A percentile compares a stretch with the other conserved stretches of the same genome.
These are phyloP conservation scores for Andrena hattorfiana DNA, from an alignment of 2,888 invertebrate genomes.

Conservation along the genomic window DNA sequence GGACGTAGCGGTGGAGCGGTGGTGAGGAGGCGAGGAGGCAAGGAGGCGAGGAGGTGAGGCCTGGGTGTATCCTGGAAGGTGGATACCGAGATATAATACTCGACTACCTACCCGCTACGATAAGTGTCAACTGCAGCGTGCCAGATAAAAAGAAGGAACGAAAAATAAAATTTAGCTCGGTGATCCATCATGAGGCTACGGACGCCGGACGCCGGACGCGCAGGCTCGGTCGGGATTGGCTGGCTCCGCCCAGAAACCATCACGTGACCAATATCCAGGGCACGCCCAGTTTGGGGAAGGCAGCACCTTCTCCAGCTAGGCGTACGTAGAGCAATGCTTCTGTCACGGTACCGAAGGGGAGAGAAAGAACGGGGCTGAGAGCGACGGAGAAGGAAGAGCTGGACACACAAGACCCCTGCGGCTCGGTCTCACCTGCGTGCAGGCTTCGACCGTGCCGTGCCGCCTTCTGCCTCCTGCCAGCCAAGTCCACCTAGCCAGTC, in stretches of 20 bases:
- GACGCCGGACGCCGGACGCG: constrained; percentile 76
- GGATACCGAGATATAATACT: constrained; percentile 75
- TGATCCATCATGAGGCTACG: constrained; percentile 84
- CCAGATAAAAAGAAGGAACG: constrained; percentile 83
- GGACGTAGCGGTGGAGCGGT: constrained; percentile 63
- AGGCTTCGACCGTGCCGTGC: constrained; percentile 62
- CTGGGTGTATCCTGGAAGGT: constrained; percentile 68
- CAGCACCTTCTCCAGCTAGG: constrained; percentile 56
- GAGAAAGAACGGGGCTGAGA: neutral
- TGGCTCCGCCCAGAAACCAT: constrained; percentile 76
- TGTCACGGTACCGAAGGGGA: constrained; percentile 18
- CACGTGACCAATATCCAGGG: constrained; percentile 76
- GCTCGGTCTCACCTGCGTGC: constrained; percentile 80
- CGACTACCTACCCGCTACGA: constrained; percentile 75
- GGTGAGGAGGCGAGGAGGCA: constrained; percentile 50
- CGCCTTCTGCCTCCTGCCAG: constrained; percentile 60
- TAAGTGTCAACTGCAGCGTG: constrained; percentile 84
- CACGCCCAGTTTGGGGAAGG: constrained; percentile 63
- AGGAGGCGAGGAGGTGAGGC: constrained; percentile 49
- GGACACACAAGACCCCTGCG: constrained; percentile 69
- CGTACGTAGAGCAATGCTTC: constrained; percentile 49
- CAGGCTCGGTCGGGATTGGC: constrained; percentile 76
- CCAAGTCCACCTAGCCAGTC: constrained; percentile 72
- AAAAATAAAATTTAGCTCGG: constrained; percentile 81
- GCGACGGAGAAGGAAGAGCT: constrained; percentile 47